Evolutionary conservation across 2,888 invertebrate species (phyloP).

Genomic region (Drosophila merina): DNA sequence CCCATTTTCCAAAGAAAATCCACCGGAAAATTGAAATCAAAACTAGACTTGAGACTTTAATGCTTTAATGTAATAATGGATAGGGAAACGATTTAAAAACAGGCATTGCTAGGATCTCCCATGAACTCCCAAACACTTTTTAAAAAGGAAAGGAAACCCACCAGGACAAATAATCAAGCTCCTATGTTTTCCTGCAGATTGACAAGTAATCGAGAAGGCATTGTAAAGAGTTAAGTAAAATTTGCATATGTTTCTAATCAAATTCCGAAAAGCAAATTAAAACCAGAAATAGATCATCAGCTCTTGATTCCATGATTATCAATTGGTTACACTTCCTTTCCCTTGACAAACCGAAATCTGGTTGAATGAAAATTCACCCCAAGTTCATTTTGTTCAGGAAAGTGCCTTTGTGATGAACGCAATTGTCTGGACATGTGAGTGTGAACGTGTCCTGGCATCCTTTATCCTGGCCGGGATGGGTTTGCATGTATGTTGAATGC

Average conservation of each 20-base stretch:
- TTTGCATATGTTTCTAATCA: constrained; percentile 3
- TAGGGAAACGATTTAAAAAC: too few species aligned
- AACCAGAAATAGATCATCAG: neutral
- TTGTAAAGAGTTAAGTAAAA: too few species aligned
- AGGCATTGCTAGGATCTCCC: too few species aligned
- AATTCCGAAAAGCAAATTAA: constrained; percentile 18
- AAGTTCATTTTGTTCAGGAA: neutral
- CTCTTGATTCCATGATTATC: constrained; percentile 1
- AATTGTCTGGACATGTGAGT: constrained; percentile 3
- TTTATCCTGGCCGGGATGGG: constrained; percentile 1
- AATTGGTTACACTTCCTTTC: neutral
- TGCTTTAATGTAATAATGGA: too few species aligned
- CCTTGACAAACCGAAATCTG: neutral
- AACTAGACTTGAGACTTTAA: too few species aligned
- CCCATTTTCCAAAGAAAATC: too few species aligned
- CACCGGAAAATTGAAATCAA: too few species aligned
- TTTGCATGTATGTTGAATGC: neutral
- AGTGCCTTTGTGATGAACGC: constrained; percentile 25
- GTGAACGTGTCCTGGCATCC: neutral
- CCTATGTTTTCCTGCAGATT: too few species aligned
- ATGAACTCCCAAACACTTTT: too few species aligned
- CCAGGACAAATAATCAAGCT: too few species aligned
- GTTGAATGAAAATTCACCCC: constrained; percentile 7
- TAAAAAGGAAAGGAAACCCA: too few species aligned
- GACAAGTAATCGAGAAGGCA: too few species aligned